Evolutionary conservation across 2,888 invertebrate species (phyloP).

Genomic region (Entomobrya multifasciata): DNA sequence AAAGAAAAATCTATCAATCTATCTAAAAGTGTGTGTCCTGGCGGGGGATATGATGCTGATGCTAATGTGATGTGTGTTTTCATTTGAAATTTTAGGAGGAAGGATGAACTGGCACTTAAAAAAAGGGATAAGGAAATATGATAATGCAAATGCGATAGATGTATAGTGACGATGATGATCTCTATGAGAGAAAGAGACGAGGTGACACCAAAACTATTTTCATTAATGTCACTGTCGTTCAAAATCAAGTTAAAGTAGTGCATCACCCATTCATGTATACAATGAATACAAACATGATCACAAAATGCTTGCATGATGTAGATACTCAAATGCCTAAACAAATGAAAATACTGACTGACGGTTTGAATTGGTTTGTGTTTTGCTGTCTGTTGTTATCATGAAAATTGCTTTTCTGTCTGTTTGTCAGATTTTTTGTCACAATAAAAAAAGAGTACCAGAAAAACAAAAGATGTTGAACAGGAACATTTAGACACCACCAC

Average conservation of each 20-base stretch:
- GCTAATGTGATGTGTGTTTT: not conserved
- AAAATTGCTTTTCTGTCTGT: not conserved
- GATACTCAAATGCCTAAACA: too few species aligned
- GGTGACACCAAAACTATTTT: constrained; percentile 24
- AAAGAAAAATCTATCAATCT: constrained; percentile 9
- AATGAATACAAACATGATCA: not conserved
- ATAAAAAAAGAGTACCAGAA: not conserved
- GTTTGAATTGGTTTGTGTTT: constrained; percentile 22
- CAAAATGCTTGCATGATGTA: too few species aligned
- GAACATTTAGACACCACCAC: too few species aligned
- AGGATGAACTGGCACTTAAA: not conserved
- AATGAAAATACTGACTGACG: constrained; percentile 23
- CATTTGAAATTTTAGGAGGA: not conserved
- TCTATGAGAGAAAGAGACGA: not conserved
- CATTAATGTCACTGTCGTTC: constrained; percentile 39
- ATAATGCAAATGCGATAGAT: not conserved
- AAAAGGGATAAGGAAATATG: not conserved
- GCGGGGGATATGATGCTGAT: too few species aligned
- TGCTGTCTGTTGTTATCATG: not conserved
- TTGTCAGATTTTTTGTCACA: constrained; percentile 43
- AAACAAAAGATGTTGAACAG: not conserved
- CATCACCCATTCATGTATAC: not conserved
- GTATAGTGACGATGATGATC: not conserved
- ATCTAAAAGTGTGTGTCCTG: too few species aligned
- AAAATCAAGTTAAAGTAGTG: not conserved